phyloP scores from a whole-genome alignment of 1,140 invertebrate genomes.

The Teleogryllus occipitalis region DNA sequence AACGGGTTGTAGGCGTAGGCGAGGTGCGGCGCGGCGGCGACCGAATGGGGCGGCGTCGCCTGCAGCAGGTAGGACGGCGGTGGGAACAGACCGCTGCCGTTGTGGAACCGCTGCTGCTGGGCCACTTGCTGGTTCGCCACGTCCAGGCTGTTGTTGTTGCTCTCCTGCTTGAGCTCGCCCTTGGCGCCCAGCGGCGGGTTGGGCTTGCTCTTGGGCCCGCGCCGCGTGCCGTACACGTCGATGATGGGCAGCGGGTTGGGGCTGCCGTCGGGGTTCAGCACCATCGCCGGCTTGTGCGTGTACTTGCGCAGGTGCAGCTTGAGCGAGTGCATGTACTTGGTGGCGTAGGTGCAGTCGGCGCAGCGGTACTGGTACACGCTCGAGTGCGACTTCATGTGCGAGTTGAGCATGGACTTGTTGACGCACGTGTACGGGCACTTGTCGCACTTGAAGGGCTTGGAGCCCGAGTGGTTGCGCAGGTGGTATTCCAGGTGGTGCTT shows the following conservation, averaged over 20 bases:
- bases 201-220: constrained; percentile 69
- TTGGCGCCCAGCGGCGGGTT: constrained; percentile 55
- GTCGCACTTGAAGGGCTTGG: constrained; percentile 93
- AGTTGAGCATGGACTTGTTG: constrained; percentile 99
- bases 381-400: constrained; percentile 96
- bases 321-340: constrained; percentile 96
- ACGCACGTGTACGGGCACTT: constrained; percentile 91
- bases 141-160: constrained; percentile 20
- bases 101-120: neutral
- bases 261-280: constrained; percentile 78
- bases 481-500: constrained; percentile 99
- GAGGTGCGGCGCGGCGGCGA: neutral
- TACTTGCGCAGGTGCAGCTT: constrained; percentile 94
- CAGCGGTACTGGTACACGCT: constrained; percentile 95
- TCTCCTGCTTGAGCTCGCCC: constrained; percentile 39
- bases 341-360: constrained; percentile 89
- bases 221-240: constrained; percentile 79
- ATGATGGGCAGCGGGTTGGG: constrained; percentile 80
- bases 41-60: no score
- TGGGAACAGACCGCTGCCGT: neutral
- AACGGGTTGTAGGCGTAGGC: constrained; percentile 3
- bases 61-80: no score
- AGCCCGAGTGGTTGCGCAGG: constrained; percentile 87
- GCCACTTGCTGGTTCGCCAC: neutral
- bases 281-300: constrained; percentile 67